These are phyloP conservation scores for Columba janthina DNA, from an alignment of 2,113 vertebrate genomes.

Conservation along the genomic window DNA sequence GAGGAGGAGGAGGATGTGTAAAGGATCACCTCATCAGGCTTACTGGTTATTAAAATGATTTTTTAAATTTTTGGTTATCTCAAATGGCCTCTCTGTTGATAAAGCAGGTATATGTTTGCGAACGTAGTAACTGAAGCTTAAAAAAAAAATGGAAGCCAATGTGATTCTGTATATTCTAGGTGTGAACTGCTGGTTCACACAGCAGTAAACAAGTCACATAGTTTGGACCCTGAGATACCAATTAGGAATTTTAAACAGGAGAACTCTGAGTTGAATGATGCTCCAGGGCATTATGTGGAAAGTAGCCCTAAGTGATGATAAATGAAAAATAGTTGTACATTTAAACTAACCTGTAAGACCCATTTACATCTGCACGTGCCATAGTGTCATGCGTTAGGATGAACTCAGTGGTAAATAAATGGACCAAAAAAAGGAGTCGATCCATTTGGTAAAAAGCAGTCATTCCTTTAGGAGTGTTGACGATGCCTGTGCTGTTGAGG, in stretches of 20 bases:
- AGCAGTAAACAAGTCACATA: not conserved
- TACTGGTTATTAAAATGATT: not conserved
- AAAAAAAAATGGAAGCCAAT: not conserved
- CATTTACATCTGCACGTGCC: not conserved
- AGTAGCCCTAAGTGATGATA: not conserved
- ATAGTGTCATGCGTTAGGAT: not conserved
- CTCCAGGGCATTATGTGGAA: not conserved
- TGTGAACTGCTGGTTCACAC: not conserved
- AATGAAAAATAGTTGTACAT: not conserved
- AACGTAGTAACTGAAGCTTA: not conserved
- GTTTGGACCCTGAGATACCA: not conserved
- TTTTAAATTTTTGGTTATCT: not conserved
- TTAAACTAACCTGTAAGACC: not conserved
- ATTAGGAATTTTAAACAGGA: not conserved
- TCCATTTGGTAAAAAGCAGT: not conserved
- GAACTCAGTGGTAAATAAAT: not conserved
- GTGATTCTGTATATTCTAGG: not conserved
- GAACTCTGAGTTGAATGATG: not conserved
- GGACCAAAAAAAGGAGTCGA: not conserved
- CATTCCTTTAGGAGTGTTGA: not conserved
- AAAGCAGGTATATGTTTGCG: not conserved
- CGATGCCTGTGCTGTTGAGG: not conserved
- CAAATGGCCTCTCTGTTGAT: not conserved
- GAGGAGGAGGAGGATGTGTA: not conserved
- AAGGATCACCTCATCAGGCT: not conserved